Conservation (phyloP, 2,888 invertebrate species). For the Acleris laterana region DNA sequence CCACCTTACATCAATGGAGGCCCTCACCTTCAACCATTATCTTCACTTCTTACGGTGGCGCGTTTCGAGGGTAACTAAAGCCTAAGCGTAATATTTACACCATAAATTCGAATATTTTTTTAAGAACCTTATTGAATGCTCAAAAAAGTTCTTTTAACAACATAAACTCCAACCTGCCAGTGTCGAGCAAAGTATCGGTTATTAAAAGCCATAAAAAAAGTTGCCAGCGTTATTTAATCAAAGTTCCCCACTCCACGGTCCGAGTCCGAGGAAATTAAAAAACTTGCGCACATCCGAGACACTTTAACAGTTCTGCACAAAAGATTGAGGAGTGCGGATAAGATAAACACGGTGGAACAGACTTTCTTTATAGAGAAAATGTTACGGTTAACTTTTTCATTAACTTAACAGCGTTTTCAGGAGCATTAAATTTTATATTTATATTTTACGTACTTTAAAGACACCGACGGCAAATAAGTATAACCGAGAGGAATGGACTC, state of each 20-base stretch:
- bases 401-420: neutral
- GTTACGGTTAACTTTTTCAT: conserved; percentile 22
- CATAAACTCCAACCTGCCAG: neutral
- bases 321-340: conserved; percentile 32
- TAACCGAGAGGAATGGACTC: too few relatives aligned
- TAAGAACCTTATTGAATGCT: too few relatives aligned
- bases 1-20: too few relatives aligned
- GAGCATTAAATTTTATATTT: too few relatives aligned
- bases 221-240: conserved; percentile 37
- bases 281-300: conserved; percentile 35
- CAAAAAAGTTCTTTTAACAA: too few relatives aligned
- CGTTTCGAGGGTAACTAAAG: too few relatives aligned
- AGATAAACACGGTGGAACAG: conserved; percentile 33
- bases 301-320: conserved; percentile 37
- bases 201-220: conserved; percentile 37
- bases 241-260: conserved; percentile 31
- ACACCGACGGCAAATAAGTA: too few relatives aligned
- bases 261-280: conserved; percentile 34
- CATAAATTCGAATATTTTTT: too few relatives aligned
- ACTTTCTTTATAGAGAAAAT: conserved; percentile 31
- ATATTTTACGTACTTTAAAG: too few relatives aligned
- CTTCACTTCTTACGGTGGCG: too few relatives aligned
- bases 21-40: too few relatives aligned
- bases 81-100: too few relatives aligned
- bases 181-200: conserved; percentile 31